phyloP scores from a whole-genome alignment of 2,888 invertebrate species.

The Platycheirus albimanus region DNA sequence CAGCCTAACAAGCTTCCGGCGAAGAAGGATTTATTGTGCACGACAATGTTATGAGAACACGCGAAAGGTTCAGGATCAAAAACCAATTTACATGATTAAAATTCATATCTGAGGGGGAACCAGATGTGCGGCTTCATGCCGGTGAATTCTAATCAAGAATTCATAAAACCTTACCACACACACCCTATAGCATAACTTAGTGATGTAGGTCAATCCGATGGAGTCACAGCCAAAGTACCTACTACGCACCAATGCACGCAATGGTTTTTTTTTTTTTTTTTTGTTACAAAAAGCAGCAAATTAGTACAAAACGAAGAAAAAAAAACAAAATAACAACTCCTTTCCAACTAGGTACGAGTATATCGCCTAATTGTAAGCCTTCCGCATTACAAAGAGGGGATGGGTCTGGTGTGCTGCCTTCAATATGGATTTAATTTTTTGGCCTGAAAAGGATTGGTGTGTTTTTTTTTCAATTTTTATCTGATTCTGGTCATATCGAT shows the following conservation, averaged over 20 bases:
- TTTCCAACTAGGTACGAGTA: too few relatives aligned
- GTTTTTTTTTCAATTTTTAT: background rate
- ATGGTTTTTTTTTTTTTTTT: too few relatives aligned
- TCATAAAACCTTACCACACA: background rate
- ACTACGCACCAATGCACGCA: background rate
- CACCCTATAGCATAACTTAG: background rate
- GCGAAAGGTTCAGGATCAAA: too few relatives aligned
- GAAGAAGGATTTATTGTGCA: too few relatives aligned
- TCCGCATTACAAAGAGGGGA: background rate
- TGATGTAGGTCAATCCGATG: background rate
- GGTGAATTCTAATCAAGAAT: background rate
- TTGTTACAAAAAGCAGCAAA: background rate
- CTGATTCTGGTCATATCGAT: background rate
- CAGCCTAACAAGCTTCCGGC: too few relatives aligned
- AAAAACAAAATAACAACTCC: background rate
- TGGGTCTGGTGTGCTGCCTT: background rate
- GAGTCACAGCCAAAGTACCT: too few relatives aligned
- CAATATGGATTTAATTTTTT: background rate
- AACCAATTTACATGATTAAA: background rate
- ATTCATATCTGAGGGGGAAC: background rate
- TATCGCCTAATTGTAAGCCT: background rate
- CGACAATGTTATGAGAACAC: too few relatives aligned
- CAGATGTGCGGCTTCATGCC: background rate
- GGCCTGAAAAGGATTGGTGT: background rate
- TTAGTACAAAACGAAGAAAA: background rate